These are phyloP conservation scores for Pogonomyrmex barbatus DNA, from an alignment of 1,140 invertebrate genomes.

Conservation along the genomic window DNA sequence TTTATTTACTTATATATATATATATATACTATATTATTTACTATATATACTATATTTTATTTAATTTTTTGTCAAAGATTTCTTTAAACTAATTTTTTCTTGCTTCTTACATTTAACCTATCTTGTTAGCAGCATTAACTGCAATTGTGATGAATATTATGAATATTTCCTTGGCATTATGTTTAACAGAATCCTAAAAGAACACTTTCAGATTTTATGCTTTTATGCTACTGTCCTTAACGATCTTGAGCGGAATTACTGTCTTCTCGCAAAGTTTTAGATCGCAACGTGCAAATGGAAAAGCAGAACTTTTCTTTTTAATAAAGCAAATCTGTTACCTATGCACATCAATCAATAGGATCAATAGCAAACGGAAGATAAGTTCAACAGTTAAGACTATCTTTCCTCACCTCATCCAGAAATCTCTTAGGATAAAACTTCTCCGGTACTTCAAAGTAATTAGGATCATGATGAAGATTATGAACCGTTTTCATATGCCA, in stretches of 20 bases:
- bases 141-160: neutral
- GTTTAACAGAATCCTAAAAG: constrained; percentile 75
- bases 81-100: neutral
- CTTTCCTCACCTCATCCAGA: too few species aligned
- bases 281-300: constrained; percentile 86
- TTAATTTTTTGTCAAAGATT: neutral
- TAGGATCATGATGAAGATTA: too few species aligned
- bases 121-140: neutral
- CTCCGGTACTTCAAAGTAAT: too few species aligned
- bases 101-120: neutral
- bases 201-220: constrained; percentile 69
- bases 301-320: constrained; percentile 86
- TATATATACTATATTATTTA: too few species aligned
- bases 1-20: too few species aligned
- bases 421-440: too few species aligned
- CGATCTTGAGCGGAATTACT: constrained; percentile 74
- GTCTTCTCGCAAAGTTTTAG: constrained; percentile 83
- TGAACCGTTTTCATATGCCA: too few species aligned
- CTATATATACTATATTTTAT: too few species aligned
- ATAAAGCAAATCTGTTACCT: constrained; percentile 86
- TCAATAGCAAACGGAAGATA: too few species aligned
- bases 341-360: constrained; percentile 79
- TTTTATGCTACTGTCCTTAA: constrained; percentile 56
- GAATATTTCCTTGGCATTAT: constrained; percentile 71
- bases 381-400: too few species aligned